Conservation (phyloP, 2,888 invertebrate genomes). For the Dryobotodes eremita region DNA sequence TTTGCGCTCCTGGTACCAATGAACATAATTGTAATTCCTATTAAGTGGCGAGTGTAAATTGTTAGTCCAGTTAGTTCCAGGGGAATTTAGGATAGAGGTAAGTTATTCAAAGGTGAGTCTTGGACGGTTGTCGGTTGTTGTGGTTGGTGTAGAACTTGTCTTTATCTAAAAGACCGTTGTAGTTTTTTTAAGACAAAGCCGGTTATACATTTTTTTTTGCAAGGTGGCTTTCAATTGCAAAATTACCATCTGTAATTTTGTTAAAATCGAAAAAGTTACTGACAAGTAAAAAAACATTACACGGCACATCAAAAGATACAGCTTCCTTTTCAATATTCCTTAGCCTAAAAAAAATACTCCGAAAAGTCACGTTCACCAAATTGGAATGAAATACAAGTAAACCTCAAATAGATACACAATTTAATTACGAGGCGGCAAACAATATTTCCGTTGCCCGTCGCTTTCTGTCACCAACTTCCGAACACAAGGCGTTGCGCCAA, state of each 20-base stretch:
- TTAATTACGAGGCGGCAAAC: conserved; percentile 51
- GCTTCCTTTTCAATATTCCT: background rate
- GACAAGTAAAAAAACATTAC: background rate
- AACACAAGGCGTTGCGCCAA: conserved; percentile 50
- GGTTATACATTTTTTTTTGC: background rate
- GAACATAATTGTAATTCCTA: conserved; percentile 1
- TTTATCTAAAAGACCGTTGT: too few relatives aligned
- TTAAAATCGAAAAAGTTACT: background rate
- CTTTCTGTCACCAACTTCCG: conserved; percentile 56
- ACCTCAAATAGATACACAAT: conserved; percentile 51
- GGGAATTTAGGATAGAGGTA: conserved; percentile 7
- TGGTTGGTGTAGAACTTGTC: background rate
- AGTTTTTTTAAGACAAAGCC: background rate
- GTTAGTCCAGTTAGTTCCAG: background rate
- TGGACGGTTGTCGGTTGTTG: background rate
- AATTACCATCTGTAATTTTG: background rate
- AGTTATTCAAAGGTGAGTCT: background rate
- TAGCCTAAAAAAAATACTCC: background rate
- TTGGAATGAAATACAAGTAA: conserved; percentile 26
- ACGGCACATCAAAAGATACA: conserved; percentile 6
- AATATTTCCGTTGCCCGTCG: conserved; percentile 48
- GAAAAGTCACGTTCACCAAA: conserved; percentile 14
- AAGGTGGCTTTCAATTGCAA: background rate
- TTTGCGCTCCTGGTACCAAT: conserved; percentile 20
- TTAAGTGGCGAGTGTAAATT: conserved; percentile 1